Percentiles rank a stretch among this genome's conserved stretches.
Evolutionary conservation across 2,888 invertebrate genomes (phyloP).

Genomic region (Machimus rusticus): DNA sequence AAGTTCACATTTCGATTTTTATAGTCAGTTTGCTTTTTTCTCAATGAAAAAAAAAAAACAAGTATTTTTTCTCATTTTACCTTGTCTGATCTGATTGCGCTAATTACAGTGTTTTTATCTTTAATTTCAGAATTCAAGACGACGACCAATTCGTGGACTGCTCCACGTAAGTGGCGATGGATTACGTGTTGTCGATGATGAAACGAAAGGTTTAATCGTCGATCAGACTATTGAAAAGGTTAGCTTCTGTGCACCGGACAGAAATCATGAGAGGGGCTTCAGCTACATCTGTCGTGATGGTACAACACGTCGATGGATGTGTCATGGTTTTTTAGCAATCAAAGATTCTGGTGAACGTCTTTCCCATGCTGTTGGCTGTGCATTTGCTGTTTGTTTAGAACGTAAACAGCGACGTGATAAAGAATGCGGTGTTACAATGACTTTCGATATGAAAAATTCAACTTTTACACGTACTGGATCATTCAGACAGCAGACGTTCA

Average conservation of each 20-base stretch:
- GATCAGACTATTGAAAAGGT: slow-evolving; percentile 99
- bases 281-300: slow-evolving; percentile 99
- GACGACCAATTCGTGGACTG: slow-evolving; percentile 87
- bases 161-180: slow-evolving; percentile 95
- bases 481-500: slow-evolving; percentile 84
- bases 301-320: slow-evolving; percentile 99
- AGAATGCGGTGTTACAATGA: slow-evolving; percentile 93
- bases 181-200: slow-evolving; percentile 96
- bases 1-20: not conserved
- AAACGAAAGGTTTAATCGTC: slow-evolving; percentile 97
- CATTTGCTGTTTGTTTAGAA: slow-evolving; percentile 97
- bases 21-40: not conserved
- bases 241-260: slow-evolving; percentile 99
- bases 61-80: not conserved
- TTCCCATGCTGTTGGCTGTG: slow-evolving; percentile 99
- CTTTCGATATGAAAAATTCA: slow-evolving; percentile 86
- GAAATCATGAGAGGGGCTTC: slow-evolving; percentile 95
- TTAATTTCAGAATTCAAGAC: slow-evolving; percentile 79
- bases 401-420: slow-evolving; percentile 97
- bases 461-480: slow-evolving; percentile 94
- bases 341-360: slow-evolving; percentile 97
- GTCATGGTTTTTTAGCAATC: slow-evolving; percentile 96
- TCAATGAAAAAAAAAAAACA: not conserved
- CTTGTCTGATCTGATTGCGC: slow-evolving; percentile 29
- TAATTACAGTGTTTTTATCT: not conserved